Conservation (phyloP, 2,113 vertebrate genomes). For the Odocoileus virginianus region DNA sequence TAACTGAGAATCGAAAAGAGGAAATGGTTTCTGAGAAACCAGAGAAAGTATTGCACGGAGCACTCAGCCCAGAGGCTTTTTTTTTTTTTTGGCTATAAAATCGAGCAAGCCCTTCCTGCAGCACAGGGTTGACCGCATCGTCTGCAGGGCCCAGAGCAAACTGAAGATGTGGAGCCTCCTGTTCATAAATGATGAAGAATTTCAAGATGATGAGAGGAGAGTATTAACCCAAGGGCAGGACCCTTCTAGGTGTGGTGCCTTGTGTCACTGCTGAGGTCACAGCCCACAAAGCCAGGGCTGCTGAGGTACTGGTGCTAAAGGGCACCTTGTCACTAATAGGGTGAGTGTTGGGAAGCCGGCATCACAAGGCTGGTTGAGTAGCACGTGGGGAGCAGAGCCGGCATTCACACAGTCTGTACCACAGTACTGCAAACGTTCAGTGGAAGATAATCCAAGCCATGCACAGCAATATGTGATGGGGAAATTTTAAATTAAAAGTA, state of each 20-base stretch:
- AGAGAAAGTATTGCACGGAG: conserved; percentile 6
- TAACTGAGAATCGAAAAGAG: conserved; percentile 21
- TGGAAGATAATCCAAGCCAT: not conserved
- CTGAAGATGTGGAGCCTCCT: not conserved
- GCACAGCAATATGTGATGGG: not conserved
- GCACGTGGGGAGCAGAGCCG: not conserved
- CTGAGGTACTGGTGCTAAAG: not conserved
- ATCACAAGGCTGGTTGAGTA: not conserved
- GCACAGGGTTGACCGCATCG: not conserved
- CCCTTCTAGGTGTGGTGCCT: not conserved
- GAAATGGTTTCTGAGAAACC: conserved; percentile 57
- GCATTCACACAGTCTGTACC: not conserved
- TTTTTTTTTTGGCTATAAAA: not conserved
- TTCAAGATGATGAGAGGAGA: not conserved
- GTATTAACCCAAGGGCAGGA: not conserved
- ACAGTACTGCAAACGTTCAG: not conserved
- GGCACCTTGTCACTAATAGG: not conserved
- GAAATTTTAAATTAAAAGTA: not conserved
- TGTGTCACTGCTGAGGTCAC: not conserved
- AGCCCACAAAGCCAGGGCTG: not conserved
- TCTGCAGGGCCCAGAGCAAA: not conserved
- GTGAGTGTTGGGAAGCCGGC: not conserved
- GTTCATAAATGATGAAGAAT: conserved; percentile 6
- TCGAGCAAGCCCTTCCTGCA: not conserved
- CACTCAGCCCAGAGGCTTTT: not conserved